A percentile compares a stretch with the other conserved stretches of the same genome.
phyloP scores from a whole-genome alignment of 2,888 invertebrate species.

The Bugulina stolonifera region DNA sequence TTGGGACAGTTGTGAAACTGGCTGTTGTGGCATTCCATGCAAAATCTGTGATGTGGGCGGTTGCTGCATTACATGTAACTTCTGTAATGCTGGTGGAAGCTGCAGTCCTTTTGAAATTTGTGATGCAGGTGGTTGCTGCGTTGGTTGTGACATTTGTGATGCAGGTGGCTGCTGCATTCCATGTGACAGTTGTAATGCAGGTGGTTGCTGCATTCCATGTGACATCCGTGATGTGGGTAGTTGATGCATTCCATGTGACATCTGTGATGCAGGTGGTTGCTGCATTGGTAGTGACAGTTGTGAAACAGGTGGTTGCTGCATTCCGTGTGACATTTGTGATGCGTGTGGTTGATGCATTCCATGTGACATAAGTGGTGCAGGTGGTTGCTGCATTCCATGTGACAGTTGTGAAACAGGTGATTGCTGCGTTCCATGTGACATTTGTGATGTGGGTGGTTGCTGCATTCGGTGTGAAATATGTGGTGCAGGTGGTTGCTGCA shows the following conservation, averaged over 20 bases:
- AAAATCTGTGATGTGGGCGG: no score
- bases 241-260: background rate
- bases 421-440: slow-evolving; percentile 27
- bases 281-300: slow-evolving; percentile 29
- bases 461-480: slow-evolving; percentile 28
- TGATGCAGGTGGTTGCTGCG: no score
- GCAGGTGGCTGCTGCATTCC: background rate
- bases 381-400: slow-evolving; percentile 24
- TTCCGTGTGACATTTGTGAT: background rate
- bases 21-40: no score
- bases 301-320: slow-evolving; percentile 25
- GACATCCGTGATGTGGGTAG: background rate
- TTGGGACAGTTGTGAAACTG: no score
- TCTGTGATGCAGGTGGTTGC: background rate
- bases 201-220: background rate
- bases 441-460: slow-evolving; percentile 31
- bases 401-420: slow-evolving; percentile 28
- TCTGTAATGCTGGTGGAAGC: no score
- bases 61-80: no score
- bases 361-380: background rate
- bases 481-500: slow-evolving; percentile 32
- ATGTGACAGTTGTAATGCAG: background rate
- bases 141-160: no score
- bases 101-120: no score
- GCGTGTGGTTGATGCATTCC: background rate